Evolutionary conservation across 2,888 invertebrate genomes (phyloP).

Genomic region (Anaspis maculata): DNA sequence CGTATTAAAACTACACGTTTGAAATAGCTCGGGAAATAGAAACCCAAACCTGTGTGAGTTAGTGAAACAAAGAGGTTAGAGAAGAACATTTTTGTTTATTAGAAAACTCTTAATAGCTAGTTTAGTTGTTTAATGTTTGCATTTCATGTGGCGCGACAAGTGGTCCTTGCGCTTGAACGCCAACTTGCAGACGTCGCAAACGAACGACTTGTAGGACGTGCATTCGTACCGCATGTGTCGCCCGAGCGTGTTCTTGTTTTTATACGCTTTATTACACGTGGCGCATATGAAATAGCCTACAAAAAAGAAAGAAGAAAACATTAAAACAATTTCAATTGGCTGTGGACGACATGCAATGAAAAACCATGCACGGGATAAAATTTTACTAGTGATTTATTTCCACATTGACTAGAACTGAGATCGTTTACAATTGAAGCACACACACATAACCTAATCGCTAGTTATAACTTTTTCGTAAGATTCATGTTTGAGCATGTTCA

Average conservation of each 20-base stretch:
- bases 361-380: background rate
- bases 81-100: too few species aligned
- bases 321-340: conserved; percentile 1
- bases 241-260: conserved; percentile 38
- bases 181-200: conserved; percentile 54
- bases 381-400: too few species aligned
- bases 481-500: conserved; percentile 5
- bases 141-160: conserved; percentile 5
- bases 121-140: too few species aligned
- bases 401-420: too few species aligned
- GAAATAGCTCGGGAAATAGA: too few species aligned
- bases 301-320: too few species aligned
- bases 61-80: too few species aligned
- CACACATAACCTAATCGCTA: background rate
- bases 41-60: too few species aligned
- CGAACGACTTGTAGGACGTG: conserved; percentile 44
- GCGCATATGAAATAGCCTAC: too few species aligned
- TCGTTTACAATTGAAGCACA: background rate
- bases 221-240: conserved; percentile 52
- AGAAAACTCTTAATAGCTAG: too few species aligned
- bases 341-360: conserved; percentile 2
- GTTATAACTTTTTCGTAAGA: conserved; percentile 1
- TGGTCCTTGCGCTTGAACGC: conserved; percentile 6
- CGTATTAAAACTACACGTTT: background rate
- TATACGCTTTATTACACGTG: conserved; percentile 26